Conservation (phyloP, 2,888 invertebrate species). For the Erynnis tages region DNA sequence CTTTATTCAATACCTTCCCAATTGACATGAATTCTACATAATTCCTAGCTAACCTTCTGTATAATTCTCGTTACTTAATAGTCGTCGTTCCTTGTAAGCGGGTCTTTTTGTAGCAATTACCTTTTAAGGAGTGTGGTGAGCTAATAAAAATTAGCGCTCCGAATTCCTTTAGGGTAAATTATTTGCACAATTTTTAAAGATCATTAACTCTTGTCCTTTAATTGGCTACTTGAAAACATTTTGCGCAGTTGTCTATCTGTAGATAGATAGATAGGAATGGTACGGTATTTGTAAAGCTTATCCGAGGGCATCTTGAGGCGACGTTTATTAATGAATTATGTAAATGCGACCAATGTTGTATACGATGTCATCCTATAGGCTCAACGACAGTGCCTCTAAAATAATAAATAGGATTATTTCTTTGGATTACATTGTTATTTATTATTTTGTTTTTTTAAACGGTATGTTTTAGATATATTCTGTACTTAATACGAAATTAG, state of each 20-base stretch:
- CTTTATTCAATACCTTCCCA: too few species aligned
- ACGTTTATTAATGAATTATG: constrained; percentile 76
- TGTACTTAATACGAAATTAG: too few species aligned
- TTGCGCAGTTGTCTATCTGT: constrained; percentile 15
- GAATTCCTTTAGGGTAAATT: constrained; percentile 14
- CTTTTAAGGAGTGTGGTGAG: constrained; percentile 7
- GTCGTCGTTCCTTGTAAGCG: neutral
- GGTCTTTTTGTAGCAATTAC: constrained; percentile 15
- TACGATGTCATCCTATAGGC: constrained; percentile 3
- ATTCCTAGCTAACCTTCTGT: constrained; percentile 1
- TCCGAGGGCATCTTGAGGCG: constrained; percentile 65
- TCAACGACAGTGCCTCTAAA: too few species aligned
- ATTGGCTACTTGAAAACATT: constrained; percentile 21
- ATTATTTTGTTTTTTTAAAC: too few species aligned
- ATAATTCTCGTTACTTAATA: constrained; percentile 10
- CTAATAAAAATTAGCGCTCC: constrained; percentile 18
- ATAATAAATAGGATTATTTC: too few species aligned
- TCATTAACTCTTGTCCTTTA: constrained; percentile 18
- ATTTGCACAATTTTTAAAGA: neutral
- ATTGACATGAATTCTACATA: too few species aligned
- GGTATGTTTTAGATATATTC: too few species aligned
- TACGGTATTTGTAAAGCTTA: constrained; percentile 47
- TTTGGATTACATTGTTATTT: too few species aligned
- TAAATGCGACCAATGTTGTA: constrained; percentile 55
- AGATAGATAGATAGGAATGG: constrained; percentile 23